Evolutionary conservation across 2,113 vertebrate species (phyloP).

Genomic region (Aphyosemion australe): DNA sequence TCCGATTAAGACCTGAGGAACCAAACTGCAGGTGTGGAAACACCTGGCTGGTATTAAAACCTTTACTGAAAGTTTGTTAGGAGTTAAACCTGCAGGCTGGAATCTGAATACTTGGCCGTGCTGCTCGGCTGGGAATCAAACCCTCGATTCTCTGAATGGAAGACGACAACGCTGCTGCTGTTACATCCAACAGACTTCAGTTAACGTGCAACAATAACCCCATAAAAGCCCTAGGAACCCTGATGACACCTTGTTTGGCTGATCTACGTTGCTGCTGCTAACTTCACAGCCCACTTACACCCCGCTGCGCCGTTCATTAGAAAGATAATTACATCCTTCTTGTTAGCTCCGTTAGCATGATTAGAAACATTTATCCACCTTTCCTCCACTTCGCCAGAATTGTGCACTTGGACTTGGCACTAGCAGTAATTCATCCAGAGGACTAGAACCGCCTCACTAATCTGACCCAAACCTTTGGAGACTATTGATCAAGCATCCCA

Average conservation of each 20-base stretch:
- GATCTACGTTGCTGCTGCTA: constrained; percentile 45
- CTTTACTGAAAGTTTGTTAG: too few relatives aligned
- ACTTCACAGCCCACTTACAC: constrained; percentile 37
- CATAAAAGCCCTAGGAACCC: constrained; percentile 5
- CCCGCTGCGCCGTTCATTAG: constrained; percentile 58
- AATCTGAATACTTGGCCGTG: too few relatives aligned
- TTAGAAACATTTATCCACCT: constrained; percentile 15
- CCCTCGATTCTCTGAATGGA: too few relatives aligned
- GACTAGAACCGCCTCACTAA: constrained; percentile 42
- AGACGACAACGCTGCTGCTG: too few relatives aligned
- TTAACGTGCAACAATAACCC: background rate
- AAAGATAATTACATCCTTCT: constrained; percentile 67
- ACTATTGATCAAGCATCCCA: constrained; percentile 62
- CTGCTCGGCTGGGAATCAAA: too few relatives aligned
- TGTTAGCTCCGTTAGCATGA: constrained; percentile 41
- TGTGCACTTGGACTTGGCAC: constrained; percentile 1
- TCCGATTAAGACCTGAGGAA: too few relatives aligned
- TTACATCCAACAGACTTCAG: background rate
- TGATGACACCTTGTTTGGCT: constrained; percentile 49
- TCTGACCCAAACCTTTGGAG: constrained; percentile 63
- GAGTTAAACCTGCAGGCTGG: too few relatives aligned
- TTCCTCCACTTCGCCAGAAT: constrained; percentile 10
- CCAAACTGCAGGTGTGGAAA: too few relatives aligned
- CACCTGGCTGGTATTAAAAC: too few relatives aligned
- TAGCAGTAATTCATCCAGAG: constrained; percentile 35